phyloP scores from a whole-genome alignment of 2,797 vertebrate genomes.

The Pantherophis vulpinus region DNA sequence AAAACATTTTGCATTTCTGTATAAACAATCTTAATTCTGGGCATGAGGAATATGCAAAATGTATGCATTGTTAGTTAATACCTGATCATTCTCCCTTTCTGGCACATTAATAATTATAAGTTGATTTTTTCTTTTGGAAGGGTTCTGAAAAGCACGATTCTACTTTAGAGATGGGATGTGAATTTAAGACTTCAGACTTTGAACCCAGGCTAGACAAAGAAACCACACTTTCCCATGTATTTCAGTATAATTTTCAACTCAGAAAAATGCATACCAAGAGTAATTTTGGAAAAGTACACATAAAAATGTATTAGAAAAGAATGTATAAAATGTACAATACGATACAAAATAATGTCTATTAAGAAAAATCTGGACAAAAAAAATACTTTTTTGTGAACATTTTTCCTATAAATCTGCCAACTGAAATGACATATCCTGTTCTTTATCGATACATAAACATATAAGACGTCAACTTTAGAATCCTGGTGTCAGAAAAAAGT shows the following conservation, averaged over 20 bases:
- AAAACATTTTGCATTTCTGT: not conserved
- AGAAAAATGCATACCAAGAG: not conserved
- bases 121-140: not conserved
- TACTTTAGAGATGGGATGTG: not conserved
- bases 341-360: not conserved
- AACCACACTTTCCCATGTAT: not conserved
- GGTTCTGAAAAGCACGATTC: not conserved
- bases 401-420: not conserved
- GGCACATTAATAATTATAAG: not conserved
- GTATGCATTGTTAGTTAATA: not conserved
- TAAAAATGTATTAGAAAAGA: not conserved
- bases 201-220: not conserved
- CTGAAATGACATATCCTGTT: not conserved
- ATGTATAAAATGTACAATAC: not conserved
- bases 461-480: too few species aligned
- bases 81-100: not conserved
- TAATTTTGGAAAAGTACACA: not conserved
- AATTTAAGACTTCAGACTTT: not conserved
- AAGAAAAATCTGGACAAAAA: not conserved
- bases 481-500: not conserved
- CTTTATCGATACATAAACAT: not conserved
- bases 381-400: not conserved
- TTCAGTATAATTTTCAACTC: not conserved
- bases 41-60: not conserved
- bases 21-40: not conserved